Evolutionary conservation across 2,797 vertebrate genomes (phyloP), one percentile per base, ranked within the genome.

Genomic region (Coilia nasus): DNA sequence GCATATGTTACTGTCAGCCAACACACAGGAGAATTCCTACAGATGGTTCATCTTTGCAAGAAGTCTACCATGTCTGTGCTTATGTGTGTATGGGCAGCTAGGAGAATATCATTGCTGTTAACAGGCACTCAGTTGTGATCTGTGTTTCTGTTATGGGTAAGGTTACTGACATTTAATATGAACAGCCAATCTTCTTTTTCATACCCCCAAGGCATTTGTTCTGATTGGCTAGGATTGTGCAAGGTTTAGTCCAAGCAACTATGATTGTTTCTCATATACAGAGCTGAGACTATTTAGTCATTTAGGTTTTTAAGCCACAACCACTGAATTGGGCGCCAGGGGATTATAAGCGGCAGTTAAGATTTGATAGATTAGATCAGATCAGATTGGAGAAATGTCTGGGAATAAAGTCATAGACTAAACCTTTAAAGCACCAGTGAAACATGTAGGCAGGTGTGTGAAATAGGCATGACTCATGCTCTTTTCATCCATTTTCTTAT

Each of bases 51-150:
- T 85, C 85, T 82, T 88, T 83, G 84, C 80, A 83, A 88, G 85
- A 89, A 87, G 85, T 85, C 87, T 88, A 75, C 87, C 89, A 87
- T 87, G 87, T 87, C 85, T 90, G 84, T 88, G 89, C 81, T 83
- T 57, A 82, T 71, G 83, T 81, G 87, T 88, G 89, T 87, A 87
- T 88, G 87, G 87, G 82, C 80, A 86, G 85, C 10, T 82, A 85
- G 82, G n/a, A 67, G 83, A 81, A 64, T 85, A 82, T 85, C 85
- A 82, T 81, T 59, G 19, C 83, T 86, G 31, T 78, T 78, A 31
- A 41, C 35, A 44, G 17, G 7, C 35, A 2, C 67, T 75, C 3
- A 71, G 25, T 28, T 31, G 15, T 15, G 0, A 35, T 71, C 31
- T 31, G 23, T 41, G 2, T 71, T 67, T 71, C 12, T 35, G 25